Base-by-base conservation (phyloP, 2,113 vertebrate genomes). In the Leucopsar rothschildi region DNA sequence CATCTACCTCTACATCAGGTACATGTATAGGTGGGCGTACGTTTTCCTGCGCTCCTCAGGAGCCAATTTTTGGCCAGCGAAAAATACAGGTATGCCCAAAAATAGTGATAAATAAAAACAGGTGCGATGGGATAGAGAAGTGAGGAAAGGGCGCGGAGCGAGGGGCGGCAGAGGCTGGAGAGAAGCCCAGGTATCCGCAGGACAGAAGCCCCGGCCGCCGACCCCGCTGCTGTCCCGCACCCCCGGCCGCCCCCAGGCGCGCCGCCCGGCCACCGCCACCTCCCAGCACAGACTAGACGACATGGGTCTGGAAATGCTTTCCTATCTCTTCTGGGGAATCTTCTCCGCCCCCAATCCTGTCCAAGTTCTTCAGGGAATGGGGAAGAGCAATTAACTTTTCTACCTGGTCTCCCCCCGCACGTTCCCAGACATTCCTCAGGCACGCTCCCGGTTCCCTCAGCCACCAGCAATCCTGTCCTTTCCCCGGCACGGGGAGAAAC, bases 331-430 rank as follows among this genome's bases (percentile, higher is more conserved):
- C 61, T 64, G 78, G 63, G 53, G 57, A 28, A 53, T 7, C 44
- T 18, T n/a, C 42, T 88, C 82, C 31, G 55, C 53, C 76, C 75
- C 80, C 55, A 53, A 11, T 10, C 75, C 90, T 40, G 50, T 19
- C 64, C 89, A 60, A 75, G 88, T 90, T 92, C 85, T 90, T 81
- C 90, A 33, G 75, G 53, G 83, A 21, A 85, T 59, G n/a, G 55
- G 82, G 42, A 20, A 50, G 61, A 75, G 64, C 16, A 10, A 52
- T 42, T 83, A 97, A 98, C 96, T 97, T 95, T 93, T 63, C 29
- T 82, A 31, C 57, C 47, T 21, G 27, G 4, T 78, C 52, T 44
- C 39, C 57, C 42, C 65, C n/a, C 12, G 18, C 73, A 9, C 73
- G 10, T 42, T 57, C 33, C 29, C 88, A 77, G 77, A 4, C 68